Evolutionary conservation across 53 echinoderm and acorn worm genomes (phyloP).

Genomic region (Crossaster papposus): DNA sequence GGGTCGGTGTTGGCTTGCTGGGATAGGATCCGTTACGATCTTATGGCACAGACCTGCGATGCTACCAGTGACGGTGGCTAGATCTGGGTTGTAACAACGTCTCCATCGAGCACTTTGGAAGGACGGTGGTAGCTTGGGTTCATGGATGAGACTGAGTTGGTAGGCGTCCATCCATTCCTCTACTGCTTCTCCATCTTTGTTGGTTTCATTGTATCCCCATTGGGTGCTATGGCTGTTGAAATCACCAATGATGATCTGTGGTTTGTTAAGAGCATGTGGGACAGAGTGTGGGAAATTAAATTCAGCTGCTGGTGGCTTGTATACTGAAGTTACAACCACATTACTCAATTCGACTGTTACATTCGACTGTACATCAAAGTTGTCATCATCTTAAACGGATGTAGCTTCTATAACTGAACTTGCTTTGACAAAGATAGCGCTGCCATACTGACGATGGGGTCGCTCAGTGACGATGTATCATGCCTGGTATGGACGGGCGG

Average conservation of each 20-base stretch:
- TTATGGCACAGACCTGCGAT: too few relatives aligned
- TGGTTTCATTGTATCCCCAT: slow-evolving; percentile 58
- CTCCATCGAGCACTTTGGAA: too few relatives aligned
- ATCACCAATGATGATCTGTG: slow-evolving; percentile 38
- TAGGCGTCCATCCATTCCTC: slow-evolving; percentile 66
- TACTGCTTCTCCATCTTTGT: slow-evolving; percentile 64
- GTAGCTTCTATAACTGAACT: slow-evolving; percentile 26
- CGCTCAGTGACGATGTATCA: slow-evolving; percentile 52
- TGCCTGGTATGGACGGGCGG: slow-evolving; percentile 52
- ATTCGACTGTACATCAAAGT: slow-evolving; percentile 23
- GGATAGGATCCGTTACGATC: too few relatives aligned
- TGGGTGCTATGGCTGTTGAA: slow-evolving; percentile 62
- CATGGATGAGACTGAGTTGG: slow-evolving; percentile 5
- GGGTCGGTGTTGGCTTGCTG: too few relatives aligned
- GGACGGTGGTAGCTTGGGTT: not conserved
- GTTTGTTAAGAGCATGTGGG: not conserved
- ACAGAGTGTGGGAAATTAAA: slow-evolving; percentile 10
- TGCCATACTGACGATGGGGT: slow-evolving; percentile 56
- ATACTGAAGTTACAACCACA: slow-evolving; percentile 32
- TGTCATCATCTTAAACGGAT: slow-evolving; percentile 26
- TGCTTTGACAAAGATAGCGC: slow-evolving; percentile 46
- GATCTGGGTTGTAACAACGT: slow-evolving; percentile 4
- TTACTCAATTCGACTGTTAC: slow-evolving; percentile 22
- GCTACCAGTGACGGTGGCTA: not conserved
- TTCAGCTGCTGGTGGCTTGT: slow-evolving; percentile 14